Evolutionary conservation across 2,113 vertebrate species (phyloP).

Genomic region (Sterna hirundo): DNA sequence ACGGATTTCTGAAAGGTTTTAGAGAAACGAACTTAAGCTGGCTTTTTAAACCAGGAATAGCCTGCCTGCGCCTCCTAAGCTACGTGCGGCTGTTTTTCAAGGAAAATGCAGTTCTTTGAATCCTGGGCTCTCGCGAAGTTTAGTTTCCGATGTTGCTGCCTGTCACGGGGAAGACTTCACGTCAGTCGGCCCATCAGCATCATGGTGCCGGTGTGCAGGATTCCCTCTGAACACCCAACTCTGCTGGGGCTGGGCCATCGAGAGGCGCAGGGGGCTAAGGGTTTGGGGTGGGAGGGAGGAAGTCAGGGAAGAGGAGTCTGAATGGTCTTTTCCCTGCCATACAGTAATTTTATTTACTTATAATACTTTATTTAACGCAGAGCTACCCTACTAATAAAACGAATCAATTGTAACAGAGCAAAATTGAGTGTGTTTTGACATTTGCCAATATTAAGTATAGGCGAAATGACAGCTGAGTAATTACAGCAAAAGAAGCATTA

Average conservation of each 20-base stretch:
- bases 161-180: not conserved
- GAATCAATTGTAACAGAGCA: not conserved
- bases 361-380: not conserved
- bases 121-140: not conserved
- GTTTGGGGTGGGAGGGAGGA: not conserved
- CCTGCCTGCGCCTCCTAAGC: not conserved
- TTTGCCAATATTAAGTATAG: not conserved
- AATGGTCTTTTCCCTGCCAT: not conserved
- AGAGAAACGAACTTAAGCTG: not conserved
- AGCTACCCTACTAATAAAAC: not conserved
- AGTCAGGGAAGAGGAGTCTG: not conserved
- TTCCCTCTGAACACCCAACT: not conserved
- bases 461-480: not conserved
- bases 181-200: not conserved
- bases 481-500: not conserved
- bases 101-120: not conserved
- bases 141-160: not conserved
- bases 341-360: not conserved
- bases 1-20: not conserved
- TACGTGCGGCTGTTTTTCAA: not conserved
- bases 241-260: not conserved
- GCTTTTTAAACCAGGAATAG: not conserved
- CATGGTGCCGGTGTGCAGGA: accelerated
- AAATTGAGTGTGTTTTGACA: not conserved
- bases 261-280: too few species aligned